These are phyloP conservation scores for Sterrhoptilus dennistouni DNA, from an alignment of 2,113 vertebrate species.

Conservation along the genomic window DNA sequence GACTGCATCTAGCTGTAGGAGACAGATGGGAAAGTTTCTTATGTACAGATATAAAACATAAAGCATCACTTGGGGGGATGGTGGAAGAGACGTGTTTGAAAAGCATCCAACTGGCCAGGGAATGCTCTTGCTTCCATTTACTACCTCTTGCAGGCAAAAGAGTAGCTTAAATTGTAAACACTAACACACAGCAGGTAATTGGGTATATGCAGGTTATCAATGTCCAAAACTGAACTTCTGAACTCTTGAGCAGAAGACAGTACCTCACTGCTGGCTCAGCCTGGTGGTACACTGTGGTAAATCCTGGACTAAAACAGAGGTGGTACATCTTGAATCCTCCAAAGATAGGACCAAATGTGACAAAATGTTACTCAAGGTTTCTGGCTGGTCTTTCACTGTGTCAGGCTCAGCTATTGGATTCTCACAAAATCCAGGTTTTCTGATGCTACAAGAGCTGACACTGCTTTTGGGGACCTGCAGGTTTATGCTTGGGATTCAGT, in stretches of 20 bases:
- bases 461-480: neutral
- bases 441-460: neutral
- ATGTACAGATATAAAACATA: neutral
- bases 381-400: neutral
- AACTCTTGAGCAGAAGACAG: neutral
- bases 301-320: neutral
- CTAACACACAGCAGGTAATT: neutral
- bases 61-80: neutral
- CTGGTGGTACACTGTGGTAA: neutral
- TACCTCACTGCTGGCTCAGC: neutral
- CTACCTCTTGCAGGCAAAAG: neutral
- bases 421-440: neutral
- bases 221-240: neutral
- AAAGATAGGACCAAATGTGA: neutral
- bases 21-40: constrained; percentile 32
- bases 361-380: neutral
- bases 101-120: neutral
- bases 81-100: neutral
- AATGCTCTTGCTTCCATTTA: neutral
- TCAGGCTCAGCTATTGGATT: neutral
- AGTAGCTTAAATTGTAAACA: neutral
- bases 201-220: neutral
- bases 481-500: neutral
- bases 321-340: neutral
- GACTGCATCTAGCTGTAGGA: neutral